Base-by-base conservation (phyloP, 2,113 vertebrate genomes). In the Ariopsis seemanni region DNA sequence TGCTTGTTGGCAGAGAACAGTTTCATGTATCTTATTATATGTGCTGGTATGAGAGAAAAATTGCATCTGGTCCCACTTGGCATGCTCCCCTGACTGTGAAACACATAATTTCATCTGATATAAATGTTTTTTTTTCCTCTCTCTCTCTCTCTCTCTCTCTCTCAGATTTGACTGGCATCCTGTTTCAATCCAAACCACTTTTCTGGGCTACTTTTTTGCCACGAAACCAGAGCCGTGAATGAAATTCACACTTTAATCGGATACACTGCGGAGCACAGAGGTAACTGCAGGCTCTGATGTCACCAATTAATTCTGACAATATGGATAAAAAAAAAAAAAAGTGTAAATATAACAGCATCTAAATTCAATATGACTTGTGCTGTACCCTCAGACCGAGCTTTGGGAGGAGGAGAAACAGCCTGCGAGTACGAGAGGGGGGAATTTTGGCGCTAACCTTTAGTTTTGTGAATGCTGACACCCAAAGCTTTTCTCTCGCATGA, bases 51-150 rank as follows among this genome's bases (percentile, higher is more conserved):
- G 87, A 87, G 91, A 89, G 89, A 92, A 92, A 94, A 94, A 95
- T 94, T 94, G 91, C 93, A 95, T 95, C 92, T 94, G 94, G 90
- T 92, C 89, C 94, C 89, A 89, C 90, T 92, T 90, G 91, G 90
- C 92, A 92, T 90, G 89, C 82, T 88, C 87, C 86, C 82, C 55
- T 20, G 86, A 84, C 91, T 87, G 89, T 48, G 86, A 93, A 89
- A 93, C 86, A 92, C 88, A 90, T 91, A 88, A 91, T 92, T 92
- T 90, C 72, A 86, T 91, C 88, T 91, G 90, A 92, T 93, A 93
- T 91, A 84, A 82, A 78, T 71, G 86, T 88, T 89, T 87, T 42
- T 42, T 42, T 42, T 42, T 42, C 2, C 34, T 3, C 4, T 42
- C 42, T 2, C 34, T 2, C 34, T 42, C 34, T 42, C 34, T 42